Percentiles rank a stretch among this genome's conserved stretches.
Evolutionary conservation across 2,113 vertebrate species (phyloP).

Genomic region (Psammodynastes pulverulentus): DNA sequence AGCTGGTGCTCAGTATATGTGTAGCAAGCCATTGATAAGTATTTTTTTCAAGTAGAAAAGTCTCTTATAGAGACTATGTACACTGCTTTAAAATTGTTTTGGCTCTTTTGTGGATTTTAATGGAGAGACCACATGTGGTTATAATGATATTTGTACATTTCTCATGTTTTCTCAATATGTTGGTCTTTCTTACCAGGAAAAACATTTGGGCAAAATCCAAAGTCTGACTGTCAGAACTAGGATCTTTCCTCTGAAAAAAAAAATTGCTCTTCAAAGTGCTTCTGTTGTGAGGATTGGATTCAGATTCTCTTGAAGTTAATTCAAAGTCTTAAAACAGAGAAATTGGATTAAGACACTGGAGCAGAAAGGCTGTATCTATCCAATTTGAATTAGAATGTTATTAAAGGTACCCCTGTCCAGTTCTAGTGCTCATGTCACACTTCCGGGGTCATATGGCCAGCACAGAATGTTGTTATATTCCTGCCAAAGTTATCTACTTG

Average conservation of each 20-base stretch:
- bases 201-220: background rate
- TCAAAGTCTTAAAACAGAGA: background rate
- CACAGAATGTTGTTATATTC: background rate
- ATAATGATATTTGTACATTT: background rate
- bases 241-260: background rate
- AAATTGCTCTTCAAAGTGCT: background rate
- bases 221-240: background rate
- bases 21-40: background rate
- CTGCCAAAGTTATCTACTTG: background rate
- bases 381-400: background rate
- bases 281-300: background rate
- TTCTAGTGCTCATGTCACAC: background rate
- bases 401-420: background rate
- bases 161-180: background rate
- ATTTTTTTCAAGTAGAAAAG: background rate
- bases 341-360: background rate
- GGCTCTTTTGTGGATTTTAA: background rate
- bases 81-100: background rate
- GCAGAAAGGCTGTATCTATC: background rate
- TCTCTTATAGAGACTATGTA: background rate
- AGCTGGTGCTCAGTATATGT: no score
- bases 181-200: background rate
- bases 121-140: background rate
- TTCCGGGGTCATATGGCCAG: no score
- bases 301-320: no score